Evolutionary conservation across 2,888 invertebrate species (phyloP).

Genomic region (Platycheirus rosarum): DNA sequence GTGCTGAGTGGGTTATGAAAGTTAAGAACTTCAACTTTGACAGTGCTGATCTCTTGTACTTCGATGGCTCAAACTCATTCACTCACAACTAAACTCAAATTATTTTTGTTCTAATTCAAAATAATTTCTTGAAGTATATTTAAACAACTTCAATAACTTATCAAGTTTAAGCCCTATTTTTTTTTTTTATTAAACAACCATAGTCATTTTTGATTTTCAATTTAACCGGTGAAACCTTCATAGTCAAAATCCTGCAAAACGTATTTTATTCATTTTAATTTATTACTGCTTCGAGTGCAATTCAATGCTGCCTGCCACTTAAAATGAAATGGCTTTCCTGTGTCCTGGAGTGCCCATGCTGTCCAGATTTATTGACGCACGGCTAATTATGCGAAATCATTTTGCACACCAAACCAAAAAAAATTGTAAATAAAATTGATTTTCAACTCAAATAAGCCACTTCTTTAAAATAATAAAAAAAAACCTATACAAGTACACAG

Average conservation of each 20-base stretch:
- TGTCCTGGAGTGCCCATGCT: slow-evolving; percentile 19
- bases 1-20: slow-evolving; percentile 1
- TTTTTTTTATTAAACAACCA: too few species aligned
- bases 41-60: slow-evolving; percentile 14
- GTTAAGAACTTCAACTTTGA: slow-evolving; percentile 1
- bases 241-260: slow-evolving; percentile 20
- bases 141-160: too few species aligned
- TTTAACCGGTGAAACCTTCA: slow-evolving; percentile 19
- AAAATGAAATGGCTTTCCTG: slow-evolving; percentile 47
- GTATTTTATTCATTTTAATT: slow-evolving; percentile 58
- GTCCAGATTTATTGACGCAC: slow-evolving; percentile 53
- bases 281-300: slow-evolving; percentile 38
- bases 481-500: neutral
- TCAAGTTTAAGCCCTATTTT: too few species aligned
- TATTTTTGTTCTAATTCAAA: too few species aligned
- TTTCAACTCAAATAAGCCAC: slow-evolving; percentile 31
- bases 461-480: slow-evolving; percentile 10
- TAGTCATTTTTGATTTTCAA: neutral
- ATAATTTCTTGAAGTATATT: too few species aligned
- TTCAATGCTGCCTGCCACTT: slow-evolving; percentile 51
- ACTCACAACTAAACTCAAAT: too few species aligned
- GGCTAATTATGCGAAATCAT: slow-evolving; percentile 59
- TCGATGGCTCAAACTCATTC: too few species aligned
- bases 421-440: slow-evolving; percentile 38
- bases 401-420: slow-evolving; percentile 26